Percentiles rank a stretch among this genome's conserved stretches.
These are phyloP conservation scores for Xiphorhynchus elegans DNA, from an alignment of 2,113 vertebrate genomes.

Conservation along the genomic window DNA sequence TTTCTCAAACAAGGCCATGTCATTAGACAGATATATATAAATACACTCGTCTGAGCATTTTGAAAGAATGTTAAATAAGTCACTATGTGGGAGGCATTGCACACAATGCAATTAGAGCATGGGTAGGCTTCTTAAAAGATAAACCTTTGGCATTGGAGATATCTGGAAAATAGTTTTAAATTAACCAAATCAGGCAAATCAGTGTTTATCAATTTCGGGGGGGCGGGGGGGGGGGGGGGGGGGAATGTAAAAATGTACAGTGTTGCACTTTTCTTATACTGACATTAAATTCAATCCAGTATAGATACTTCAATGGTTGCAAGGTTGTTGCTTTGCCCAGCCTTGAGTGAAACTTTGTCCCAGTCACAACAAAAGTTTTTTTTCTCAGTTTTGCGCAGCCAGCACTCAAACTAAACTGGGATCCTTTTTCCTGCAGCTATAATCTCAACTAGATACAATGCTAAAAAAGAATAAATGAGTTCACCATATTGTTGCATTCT, in stretches of 20 bases:
- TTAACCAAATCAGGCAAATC: neutral
- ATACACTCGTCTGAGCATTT: neutral
- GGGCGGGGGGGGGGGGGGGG: too few relatives aligned
- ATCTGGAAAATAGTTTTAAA: neutral
- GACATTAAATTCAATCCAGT: neutral
- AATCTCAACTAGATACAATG: neutral
- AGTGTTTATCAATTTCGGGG: neutral
- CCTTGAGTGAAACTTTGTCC: conserved; percentile 49
- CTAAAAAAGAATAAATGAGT: neutral
- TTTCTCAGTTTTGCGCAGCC: neutral
- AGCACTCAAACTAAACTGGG: neutral
- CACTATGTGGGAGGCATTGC: conserved; percentile 1
- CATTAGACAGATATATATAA: neutral
- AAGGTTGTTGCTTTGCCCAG: neutral
- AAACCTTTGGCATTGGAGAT: neutral
- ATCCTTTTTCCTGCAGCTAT: neutral
- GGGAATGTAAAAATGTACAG: neutral
- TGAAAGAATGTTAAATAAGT: conserved; percentile 7
- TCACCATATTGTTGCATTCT: neutral
- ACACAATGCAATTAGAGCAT: conserved; percentile 5
- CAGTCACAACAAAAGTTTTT: conserved; percentile 30
- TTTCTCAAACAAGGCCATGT: neutral
- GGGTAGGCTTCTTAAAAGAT: neutral
- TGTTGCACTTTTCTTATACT: neutral
- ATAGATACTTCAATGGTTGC: neutral